Evolutionary conservation across 1,140 invertebrate species (phyloP), one percentile per base, ranked within the genome.

Genomic region (Glomeris maerens): DNA sequence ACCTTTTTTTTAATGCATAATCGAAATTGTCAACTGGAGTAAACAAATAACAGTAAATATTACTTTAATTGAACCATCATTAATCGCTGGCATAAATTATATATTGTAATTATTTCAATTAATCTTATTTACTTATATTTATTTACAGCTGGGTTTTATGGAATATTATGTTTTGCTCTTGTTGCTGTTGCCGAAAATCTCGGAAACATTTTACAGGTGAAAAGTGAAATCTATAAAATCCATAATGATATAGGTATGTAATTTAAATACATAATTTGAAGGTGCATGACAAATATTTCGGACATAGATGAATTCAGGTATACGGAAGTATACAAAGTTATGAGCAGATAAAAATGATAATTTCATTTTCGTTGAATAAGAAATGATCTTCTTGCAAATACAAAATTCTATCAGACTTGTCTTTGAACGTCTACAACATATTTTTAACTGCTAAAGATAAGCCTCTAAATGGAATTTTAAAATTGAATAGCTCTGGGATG

Each of bases 331-430:
- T 36, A 36, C 31, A 13, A 17, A 10, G 31, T 36, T 36, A 13
- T 17, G 31, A 36, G 10, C 10, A 10, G 17, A 10, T 36, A 36
- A 17, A 10, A 36, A 36, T 36, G 31, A 17, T 13, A 13, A 36
- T 13, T 13, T 10, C 17, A 17, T 36, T 36, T 13, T 36, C 31
- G 10, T 36, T 36, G 17, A 36, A 36, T 36, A 36, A 66, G 63
- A 64, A n/a, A 48, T 67, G 3, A 4, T 57, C 0, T 66, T 62
- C 49, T 66, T 65, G 17, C 10, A 49, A 5, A 7, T 66, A 3
- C 53, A 58, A 5, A 57, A 65, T 39, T 53, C n/a, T n/a, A n/a
- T n/a, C n/a, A n/a, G n/a, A n/a, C n/a, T n/a, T n/a, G n/a, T n/a
- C n/a, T n/a, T n/a, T n/a, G n/a, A n/a, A n/a, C n/a, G n/a, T n/a